Evolutionary conservation across 2,888 invertebrate genomes (phyloP).

Genomic region (Cantharis nigra): DNA sequence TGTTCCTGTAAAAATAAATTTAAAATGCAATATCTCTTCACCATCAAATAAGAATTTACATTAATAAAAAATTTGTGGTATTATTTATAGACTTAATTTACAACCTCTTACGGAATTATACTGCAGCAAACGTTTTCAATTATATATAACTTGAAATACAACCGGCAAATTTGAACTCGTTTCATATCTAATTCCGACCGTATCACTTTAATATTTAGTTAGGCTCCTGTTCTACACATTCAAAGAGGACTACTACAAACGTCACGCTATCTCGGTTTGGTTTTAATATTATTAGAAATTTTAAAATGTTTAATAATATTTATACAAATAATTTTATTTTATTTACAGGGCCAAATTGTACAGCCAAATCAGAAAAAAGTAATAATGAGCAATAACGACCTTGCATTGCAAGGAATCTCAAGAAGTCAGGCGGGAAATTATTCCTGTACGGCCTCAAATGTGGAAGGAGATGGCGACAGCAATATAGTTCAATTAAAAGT

Average conservation of each 20-base stretch:
- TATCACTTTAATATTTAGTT: constrained; percentile 25
- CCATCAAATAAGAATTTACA: constrained; percentile 3
- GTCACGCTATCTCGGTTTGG: constrained; percentile 4
- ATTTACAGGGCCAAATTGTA: constrained; percentile 76
- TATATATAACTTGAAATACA: constrained; percentile 24
- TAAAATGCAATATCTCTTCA: not conserved
- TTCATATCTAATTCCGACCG: constrained; percentile 19
- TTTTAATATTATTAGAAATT: not conserved
- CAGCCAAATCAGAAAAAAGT: constrained; percentile 84
- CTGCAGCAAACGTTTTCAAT: constrained; percentile 26
- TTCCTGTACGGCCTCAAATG: constrained; percentile 87
- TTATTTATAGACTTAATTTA: constrained; percentile 15
- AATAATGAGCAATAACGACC: constrained; percentile 80
- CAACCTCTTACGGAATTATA: constrained; percentile 24
- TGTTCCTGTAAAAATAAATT: not conserved
- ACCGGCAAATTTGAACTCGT: constrained; percentile 21
- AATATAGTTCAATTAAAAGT: constrained; percentile 80
- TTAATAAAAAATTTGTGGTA: constrained; percentile 8
- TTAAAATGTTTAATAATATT: not conserved
- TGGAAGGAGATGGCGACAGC: constrained; percentile 88
- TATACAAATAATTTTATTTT: not conserved
- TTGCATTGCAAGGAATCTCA: constrained; percentile 81
- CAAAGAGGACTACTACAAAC: constrained; percentile 7
- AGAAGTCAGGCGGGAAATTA: constrained; percentile 85
- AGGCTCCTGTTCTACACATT: constrained; percentile 4